These are phyloP conservation scores for Aphelenchoides besseyi DNA, from an alignment of 1,140 invertebrate genomes.

Conservation along the genomic window DNA sequence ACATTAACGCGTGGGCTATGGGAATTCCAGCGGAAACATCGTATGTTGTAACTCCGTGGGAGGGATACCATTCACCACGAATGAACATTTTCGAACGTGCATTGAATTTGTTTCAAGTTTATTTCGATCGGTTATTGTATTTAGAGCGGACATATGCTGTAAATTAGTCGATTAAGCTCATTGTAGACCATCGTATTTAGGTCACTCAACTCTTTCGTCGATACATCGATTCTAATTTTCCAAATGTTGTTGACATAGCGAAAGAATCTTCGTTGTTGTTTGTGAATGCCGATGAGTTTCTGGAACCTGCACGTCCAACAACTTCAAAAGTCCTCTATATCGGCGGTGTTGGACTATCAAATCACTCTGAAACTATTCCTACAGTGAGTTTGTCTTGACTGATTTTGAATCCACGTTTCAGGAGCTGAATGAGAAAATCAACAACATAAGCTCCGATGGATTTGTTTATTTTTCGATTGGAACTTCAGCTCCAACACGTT, in stretches of 20 bases:
- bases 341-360: slow-evolving; percentile 19
- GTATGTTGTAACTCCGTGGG: slow-evolving; percentile 9
- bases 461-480: slow-evolving; percentile 37
- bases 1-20: slow-evolving; percentile 25
- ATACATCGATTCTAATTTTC: slow-evolving; percentile 26
- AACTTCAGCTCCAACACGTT: slow-evolving; percentile 26
- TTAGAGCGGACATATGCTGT: not conserved
- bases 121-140: not conserved
- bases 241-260: slow-evolving; percentile 25
- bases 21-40: slow-evolving; percentile 18
- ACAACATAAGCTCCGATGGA: slow-evolving; percentile 28
- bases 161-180: not conserved
- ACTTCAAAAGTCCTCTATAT: slow-evolving; percentile 27
- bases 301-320: slow-evolving; percentile 37
- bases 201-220: not conserved
- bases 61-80: not conserved
- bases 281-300: slow-evolving; percentile 34
- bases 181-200: not conserved
- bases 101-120: not conserved
- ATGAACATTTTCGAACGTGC: not conserved
- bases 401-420: not conserved
- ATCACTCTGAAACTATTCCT: not conserved
- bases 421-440: slow-evolving; percentile 18
- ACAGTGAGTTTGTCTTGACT: not conserved
- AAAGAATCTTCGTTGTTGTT: slow-evolving; percentile 28